phyloP scores from a whole-genome alignment of 2,797 vertebrate genomes.

The Tokudaia tokunoshimensis region DNA sequence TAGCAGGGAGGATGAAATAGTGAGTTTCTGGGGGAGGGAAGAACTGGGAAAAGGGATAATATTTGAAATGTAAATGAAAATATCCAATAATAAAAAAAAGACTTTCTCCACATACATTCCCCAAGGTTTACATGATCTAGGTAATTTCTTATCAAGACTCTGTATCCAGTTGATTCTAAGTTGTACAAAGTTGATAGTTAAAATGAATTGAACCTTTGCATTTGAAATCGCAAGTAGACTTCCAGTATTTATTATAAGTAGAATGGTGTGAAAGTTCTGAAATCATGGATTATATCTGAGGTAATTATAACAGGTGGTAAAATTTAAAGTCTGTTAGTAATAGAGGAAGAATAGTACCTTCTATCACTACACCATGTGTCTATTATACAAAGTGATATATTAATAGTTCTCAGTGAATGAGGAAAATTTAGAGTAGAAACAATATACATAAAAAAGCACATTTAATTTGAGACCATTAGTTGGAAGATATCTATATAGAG shows the following conservation, averaged over 20 bases:
- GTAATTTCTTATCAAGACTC: background rate
- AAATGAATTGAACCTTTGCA: background rate
- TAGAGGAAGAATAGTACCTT: background rate
- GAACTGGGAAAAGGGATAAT: too few relatives aligned
- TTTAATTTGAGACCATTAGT: background rate
- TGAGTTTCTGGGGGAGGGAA: too few relatives aligned
- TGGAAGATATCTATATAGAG: background rate
- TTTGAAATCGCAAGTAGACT: background rate
- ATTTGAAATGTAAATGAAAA: too few relatives aligned
- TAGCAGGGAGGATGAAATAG: too few relatives aligned
- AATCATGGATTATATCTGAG: background rate
- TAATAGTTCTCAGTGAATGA: background rate
- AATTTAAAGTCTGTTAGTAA: background rate
- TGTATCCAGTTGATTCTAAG: background rate
- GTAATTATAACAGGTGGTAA: background rate
- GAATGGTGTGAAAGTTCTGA: background rate
- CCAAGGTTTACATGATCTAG: background rate
- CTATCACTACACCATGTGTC: rapidly evolving
- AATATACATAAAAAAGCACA: background rate
- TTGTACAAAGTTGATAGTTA: background rate
- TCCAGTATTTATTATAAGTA: background rate
- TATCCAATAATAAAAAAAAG: too few relatives aligned
- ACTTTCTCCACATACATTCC: background rate
- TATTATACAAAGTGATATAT: background rate
- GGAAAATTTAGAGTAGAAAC: background rate